These are phyloP conservation scores for Lepus americanus DNA, from an alignment of 2,113 vertebrate species.

Conservation along the genomic window DNA sequence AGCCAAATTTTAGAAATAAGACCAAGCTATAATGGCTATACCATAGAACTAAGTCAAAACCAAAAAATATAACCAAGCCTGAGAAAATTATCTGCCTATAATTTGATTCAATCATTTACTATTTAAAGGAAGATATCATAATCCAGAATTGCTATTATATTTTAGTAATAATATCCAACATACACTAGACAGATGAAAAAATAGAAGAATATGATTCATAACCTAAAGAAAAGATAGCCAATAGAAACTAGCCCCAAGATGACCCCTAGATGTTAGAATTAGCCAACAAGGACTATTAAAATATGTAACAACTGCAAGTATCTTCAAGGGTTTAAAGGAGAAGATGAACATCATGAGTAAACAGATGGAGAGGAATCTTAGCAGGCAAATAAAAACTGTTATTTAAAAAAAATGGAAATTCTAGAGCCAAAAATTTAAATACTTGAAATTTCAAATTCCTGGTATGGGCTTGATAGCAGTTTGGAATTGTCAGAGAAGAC, in stretches of 20 bases:
- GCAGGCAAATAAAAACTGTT: neutral
- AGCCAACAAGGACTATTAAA: neutral
- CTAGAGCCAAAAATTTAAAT: neutral
- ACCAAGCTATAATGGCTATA: neutral
- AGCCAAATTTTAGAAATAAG: neutral
- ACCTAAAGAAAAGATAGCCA: neutral
- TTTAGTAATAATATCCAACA: neutral
- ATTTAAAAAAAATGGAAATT: neutral
- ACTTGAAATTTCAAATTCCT: neutral
- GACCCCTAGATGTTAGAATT: neutral
- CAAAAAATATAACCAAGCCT: neutral
- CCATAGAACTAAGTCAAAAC: neutral
- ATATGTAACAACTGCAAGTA: neutral
- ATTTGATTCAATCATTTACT: neutral
- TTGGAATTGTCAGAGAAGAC: neutral
- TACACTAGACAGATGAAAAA: too few species aligned
- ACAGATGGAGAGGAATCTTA: neutral
- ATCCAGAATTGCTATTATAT: neutral
- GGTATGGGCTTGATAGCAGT: neutral
- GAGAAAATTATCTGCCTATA: neutral
- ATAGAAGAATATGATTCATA: neutral
- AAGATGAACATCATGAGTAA: neutral
- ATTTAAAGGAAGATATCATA: neutral
- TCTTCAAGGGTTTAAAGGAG: neutral
- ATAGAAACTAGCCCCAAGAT: neutral